Evolutionary conservation across 2,113 vertebrate species (phyloP).

Genomic region (Andinoacara biseriatus): DNA sequence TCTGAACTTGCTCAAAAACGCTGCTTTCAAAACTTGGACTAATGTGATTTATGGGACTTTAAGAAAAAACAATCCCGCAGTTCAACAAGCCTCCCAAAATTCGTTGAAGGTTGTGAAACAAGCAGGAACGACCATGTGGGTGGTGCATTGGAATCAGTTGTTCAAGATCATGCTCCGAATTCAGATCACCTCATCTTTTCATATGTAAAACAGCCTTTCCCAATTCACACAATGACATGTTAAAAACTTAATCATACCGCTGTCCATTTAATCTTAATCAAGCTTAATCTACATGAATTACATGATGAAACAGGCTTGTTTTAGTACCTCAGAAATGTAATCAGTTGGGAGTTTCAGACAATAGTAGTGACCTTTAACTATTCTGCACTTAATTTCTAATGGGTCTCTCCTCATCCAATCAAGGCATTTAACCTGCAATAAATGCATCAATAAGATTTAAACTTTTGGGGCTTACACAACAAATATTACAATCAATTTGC

Average conservation of each 20-base stretch:
- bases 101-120: neutral
- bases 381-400: no score
- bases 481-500: neutral
- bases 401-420: no score
- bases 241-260: neutral
- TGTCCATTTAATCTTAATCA: neutral
- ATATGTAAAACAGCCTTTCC: slow-evolving; percentile 35
- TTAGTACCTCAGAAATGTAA: neutral
- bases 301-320: neutral
- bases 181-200: slow-evolving; percentile 51
- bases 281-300: neutral
- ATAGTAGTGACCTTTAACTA: no score
- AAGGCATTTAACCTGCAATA: neutral
- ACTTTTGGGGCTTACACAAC: neutral
- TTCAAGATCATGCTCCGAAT: slow-evolving; percentile 61
- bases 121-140: slow-evolving; percentile 16
- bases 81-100: slow-evolving; percentile 1
- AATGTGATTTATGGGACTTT: neutral
- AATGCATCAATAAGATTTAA: neutral
- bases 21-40: neutral
- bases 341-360: neutral
- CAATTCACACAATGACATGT: neutral
- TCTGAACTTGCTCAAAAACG: neutral
- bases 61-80: neutral
- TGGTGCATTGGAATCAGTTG: neutral